These are phyloP conservation scores for Globia sparganii DNA, from an alignment of 2,888 invertebrate species.

Conservation along the genomic window DNA sequence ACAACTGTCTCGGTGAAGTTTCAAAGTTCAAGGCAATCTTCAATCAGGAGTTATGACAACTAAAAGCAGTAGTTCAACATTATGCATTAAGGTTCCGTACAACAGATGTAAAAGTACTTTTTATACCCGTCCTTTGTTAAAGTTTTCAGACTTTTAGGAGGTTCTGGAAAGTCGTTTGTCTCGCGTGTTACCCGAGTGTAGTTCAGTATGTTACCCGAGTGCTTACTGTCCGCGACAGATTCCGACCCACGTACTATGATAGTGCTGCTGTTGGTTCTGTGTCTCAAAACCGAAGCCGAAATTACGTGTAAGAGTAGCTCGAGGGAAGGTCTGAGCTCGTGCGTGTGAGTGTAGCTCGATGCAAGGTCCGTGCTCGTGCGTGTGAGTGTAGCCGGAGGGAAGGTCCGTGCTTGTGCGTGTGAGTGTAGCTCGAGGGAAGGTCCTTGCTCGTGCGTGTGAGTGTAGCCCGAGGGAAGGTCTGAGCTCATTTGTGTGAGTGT, in stretches of 20 bases:
- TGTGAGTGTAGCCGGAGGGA: too few species aligned
- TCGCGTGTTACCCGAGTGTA: background rate
- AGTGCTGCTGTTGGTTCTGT: background rate
- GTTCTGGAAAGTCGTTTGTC: background rate
- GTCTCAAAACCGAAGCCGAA: background rate
- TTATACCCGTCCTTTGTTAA: background rate
- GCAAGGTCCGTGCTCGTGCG: too few species aligned
- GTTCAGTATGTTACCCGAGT: background rate
- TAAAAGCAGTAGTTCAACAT: conserved; percentile 3
- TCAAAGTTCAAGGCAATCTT: background rate
- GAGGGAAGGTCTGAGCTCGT: background rate
- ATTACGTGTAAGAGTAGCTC: background rate
- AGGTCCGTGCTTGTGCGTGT: too few species aligned
- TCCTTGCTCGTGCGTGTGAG: too few species aligned
- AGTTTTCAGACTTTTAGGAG: background rate
- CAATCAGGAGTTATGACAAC: background rate
- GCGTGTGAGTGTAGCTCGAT: too few species aligned
- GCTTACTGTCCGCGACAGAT: too few species aligned
- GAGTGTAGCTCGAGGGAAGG: too few species aligned
- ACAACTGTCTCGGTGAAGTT: conserved; percentile 3
- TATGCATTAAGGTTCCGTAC: background rate
- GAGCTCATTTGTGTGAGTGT: too few species aligned
- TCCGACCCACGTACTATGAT: too few species aligned
- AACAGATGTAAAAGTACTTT: background rate
- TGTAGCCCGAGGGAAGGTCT: too few species aligned